Evolutionary conservation across 1,140 invertebrate species (phyloP), one percentile per base, ranked within the genome.

Genomic region (Psilanteris sp.): DNA sequence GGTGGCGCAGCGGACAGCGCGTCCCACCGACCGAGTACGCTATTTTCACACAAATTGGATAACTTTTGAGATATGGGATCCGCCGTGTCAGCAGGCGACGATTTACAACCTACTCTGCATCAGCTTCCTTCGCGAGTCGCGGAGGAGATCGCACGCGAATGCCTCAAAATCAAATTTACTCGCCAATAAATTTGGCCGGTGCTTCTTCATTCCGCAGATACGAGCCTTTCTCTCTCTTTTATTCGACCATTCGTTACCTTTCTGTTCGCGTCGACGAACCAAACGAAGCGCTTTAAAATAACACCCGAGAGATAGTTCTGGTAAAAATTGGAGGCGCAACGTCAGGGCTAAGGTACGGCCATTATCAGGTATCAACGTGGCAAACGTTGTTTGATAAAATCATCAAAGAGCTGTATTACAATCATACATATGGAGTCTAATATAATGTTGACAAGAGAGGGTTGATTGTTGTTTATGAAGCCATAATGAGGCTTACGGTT

Each of bases 21-120:
- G 72, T 75, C 72, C 73, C n/a, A n/a, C 76, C 71, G 76, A 70
- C 57, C 81, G 79, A 83, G 80, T 83, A 80, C 81, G n/a, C n/a
- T 84, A 85, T 85, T 86, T 84, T 84, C 86, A 86, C 81, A 81
- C 82, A 85, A 87, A 87, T 87, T 85, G 83, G 83, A 87, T 85
- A 87, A 87, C 85, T 87, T 85, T 85, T 85, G 83, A 87, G 83
- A 87, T 85, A 87, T 83, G 80, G 80, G 73, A 77, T 72, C 57
- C 68, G 80, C 83, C 80, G 83, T 74, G 81, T 85, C 85, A 86
- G 82, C 83, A 78, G 80, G 52, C 64, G 68, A 83, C 64, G 78
- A 86, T 86, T 85, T 86, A 86, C 82, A 72, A 80, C 75, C 83
- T 79, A 86, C 79, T 83, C 79, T 83, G 79, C 79, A 83, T 83